These are phyloP conservation scores for Rhabdomys dilectus DNA, from an alignment of 2,113 vertebrate species.

Conservation along the genomic window DNA sequence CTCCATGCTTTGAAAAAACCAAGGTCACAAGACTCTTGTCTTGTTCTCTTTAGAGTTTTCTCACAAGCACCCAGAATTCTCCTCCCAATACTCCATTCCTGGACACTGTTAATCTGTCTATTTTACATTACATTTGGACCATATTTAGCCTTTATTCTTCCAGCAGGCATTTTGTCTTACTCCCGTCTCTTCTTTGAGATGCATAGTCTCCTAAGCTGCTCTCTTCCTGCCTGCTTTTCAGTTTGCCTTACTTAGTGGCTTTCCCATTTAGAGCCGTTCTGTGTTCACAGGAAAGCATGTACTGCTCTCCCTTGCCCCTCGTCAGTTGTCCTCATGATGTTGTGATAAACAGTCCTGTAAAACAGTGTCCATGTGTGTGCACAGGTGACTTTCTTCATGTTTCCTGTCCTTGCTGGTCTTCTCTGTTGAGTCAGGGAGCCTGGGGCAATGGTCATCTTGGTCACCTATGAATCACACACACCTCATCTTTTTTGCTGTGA, in stretches of 20 bases:
- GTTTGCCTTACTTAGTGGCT: slow-evolving; percentile 24
- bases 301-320: background rate
- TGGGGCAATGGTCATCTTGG: background rate
- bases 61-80: background rate
- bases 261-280: slow-evolving; percentile 3
- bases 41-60: background rate
- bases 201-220: background rate
- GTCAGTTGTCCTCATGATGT: background rate
- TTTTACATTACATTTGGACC: slow-evolving; percentile 33
- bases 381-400: background rate
- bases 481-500: background rate
- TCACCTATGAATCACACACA: background rate
- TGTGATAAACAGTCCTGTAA: background rate
- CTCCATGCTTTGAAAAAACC: background rate
- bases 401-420: slow-evolving; percentile 22
- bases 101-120: background rate
- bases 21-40: background rate
- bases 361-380: background rate
- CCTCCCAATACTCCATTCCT: background rate
- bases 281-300: background rate
- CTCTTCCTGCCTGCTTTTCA: background rate
- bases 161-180: slow-evolving; percentile 27
- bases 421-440: background rate
- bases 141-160: background rate
- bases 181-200: background rate